These are phyloP conservation scores for Frieseomelitta varia DNA, from an alignment of 1,140 invertebrate species.

Conservation along the genomic window DNA sequence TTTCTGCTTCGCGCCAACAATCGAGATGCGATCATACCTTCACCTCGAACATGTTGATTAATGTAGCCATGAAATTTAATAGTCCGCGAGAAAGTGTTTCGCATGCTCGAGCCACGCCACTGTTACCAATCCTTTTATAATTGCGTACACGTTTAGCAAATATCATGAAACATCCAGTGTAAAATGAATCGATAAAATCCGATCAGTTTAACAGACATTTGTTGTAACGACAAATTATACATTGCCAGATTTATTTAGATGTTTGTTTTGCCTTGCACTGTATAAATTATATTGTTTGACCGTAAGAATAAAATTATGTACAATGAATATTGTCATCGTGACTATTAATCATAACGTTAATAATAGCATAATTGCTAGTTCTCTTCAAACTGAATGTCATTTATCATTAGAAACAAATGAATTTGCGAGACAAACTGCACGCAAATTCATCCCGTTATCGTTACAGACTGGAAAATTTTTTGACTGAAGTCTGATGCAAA, in stretches of 20 bases:
- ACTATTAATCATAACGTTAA: neutral
- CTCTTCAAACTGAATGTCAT: neutral
- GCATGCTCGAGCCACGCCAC: conserved; percentile 10
- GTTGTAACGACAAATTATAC: neutral
- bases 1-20: conserved; percentile 53
- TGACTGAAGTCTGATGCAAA: neutral
- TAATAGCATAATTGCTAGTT: neutral
- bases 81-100: conserved; percentile 57
- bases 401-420: conserved; percentile 4
- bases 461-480: conserved; percentile 6
- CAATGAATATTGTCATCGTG: neutral
- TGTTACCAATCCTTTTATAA: neutral
- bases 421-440: neutral
- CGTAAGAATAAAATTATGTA: neutral
- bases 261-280: neutral
- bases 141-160: neutral
- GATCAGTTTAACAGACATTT: neutral
- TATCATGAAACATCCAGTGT: neutral
- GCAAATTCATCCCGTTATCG: conserved; percentile 10
- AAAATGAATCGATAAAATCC: neutral
- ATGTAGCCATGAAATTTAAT: conserved; percentile 64
- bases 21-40: conserved; percentile 52
- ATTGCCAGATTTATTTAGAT: neutral
- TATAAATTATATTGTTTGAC: neutral
- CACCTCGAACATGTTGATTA: conserved; percentile 48